A percentile compares a stretch with the other conserved stretches of the same genome.
These are phyloP conservation scores for Siniperca knerii DNA, from an alignment of 2,113 vertebrate genomes.

Conservation along the genomic window DNA sequence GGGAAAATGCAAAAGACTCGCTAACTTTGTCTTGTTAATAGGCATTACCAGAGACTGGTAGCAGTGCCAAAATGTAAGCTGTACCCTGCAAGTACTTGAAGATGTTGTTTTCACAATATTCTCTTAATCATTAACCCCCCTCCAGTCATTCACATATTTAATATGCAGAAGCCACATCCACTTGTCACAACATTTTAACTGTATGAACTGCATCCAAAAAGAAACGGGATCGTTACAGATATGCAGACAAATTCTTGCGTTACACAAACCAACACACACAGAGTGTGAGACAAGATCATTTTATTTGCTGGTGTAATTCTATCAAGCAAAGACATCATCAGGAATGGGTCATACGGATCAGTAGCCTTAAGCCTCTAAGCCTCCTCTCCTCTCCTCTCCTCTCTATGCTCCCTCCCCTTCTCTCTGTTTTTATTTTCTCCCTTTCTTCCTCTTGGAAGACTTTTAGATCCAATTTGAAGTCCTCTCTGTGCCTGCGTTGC, in stretches of 20 bases:
- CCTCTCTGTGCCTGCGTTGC: constrained; percentile 51
- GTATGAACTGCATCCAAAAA: constrained; percentile 21
- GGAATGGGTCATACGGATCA: constrained; percentile 62
- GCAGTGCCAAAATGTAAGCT: constrained; percentile 24
- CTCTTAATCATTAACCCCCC: constrained; percentile 44
- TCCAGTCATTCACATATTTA: constrained; percentile 43
- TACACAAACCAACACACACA: constrained; percentile 8
- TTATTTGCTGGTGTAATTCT: constrained; percentile 66
- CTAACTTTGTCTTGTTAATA: constrained; percentile 42
- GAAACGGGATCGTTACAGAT: background rate
- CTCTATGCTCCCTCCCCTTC: background rate
- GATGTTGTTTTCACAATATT: constrained; percentile 40
- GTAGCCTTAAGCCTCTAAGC: constrained; percentile 30
- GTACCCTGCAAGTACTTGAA: constrained; percentile 19
- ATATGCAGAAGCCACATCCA: constrained; percentile 41
- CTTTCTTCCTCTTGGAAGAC: constrained; percentile 43
- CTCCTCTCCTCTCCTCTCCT: background rate
- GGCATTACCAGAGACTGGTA: constrained; percentile 31
- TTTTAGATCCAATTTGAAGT: constrained; percentile 78
- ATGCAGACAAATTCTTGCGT: constrained; percentile 14
- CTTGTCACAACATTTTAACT: constrained; percentile 38
- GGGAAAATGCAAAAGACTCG: constrained; percentile 22
- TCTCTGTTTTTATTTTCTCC: constrained; percentile 32
- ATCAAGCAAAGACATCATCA: constrained; percentile 60
- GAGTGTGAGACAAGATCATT: constrained; percentile 52